These are phyloP conservation scores for Tinamus major DNA, from an alignment of 2,797 vertebrate genomes.

Conservation along the genomic window DNA sequence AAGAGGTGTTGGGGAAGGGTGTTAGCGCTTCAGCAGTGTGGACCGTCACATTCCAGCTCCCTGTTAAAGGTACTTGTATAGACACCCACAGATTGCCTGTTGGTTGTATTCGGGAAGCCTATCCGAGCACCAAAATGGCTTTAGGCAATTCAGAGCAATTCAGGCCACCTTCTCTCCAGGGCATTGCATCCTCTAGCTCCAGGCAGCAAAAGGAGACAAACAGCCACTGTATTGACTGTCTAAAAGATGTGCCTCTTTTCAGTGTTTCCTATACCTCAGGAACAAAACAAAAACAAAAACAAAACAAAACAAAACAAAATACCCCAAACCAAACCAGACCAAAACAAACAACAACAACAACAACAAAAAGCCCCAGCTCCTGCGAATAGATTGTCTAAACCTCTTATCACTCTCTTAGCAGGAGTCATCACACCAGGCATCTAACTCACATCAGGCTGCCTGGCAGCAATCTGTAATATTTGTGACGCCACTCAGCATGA, in stretches of 20 bases:
- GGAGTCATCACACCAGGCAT: neutral
- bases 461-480: neutral
- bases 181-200: neutral
- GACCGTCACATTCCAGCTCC: neutral
- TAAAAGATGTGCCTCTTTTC: neutral
- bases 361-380: neutral
- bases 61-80: neutral
- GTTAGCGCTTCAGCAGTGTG: neutral
- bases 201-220: neutral
- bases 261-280: neutral
- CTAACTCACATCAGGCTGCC: neutral
- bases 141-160: neutral
- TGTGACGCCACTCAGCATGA: rapidly evolving
- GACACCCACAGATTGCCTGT: neutral
- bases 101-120: neutral
- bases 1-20: rapidly evolving
- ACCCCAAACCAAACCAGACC: neutral
- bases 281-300: neutral
- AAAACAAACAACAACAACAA: too few relatives aligned
- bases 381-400: slow-evolving; percentile 15
- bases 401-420: neutral
- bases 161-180: neutral
- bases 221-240: rapidly evolving
- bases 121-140: neutral
- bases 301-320: neutral